phyloP scores from a whole-genome alignment of 2,888 invertebrate genomes.

The Tetranychus piercei region DNA sequence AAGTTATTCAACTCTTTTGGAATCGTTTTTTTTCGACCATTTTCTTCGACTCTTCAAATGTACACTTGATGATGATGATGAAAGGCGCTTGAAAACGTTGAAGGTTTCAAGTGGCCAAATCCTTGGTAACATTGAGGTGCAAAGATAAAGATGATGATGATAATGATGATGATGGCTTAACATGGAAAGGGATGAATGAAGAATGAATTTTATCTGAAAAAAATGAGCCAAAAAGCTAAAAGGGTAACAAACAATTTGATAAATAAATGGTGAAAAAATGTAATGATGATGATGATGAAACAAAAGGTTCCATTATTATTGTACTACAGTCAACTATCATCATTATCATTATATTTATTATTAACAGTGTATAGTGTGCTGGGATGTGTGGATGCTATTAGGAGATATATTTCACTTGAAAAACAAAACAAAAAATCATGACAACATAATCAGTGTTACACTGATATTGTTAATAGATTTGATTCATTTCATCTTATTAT shows the following conservation, averaged over 20 bases:
- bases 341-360: background rate
- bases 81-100: background rate
- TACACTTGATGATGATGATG: background rate
- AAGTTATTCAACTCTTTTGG: too few species aligned
- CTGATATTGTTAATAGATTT: too few species aligned
- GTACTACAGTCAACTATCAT: background rate
- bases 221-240: background rate
- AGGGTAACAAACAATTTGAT: background rate
- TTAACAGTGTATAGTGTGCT: constrained; percentile 6
- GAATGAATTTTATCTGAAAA: background rate
- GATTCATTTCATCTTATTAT: too few species aligned
- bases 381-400: background rate
- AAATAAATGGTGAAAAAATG: background rate
- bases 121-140: too few species aligned
- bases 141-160: background rate
- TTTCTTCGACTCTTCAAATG: background rate
- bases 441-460: too few species aligned
- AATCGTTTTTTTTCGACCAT: too few species aligned
- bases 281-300: background rate
- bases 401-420: background rate
- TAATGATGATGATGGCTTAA: background rate
- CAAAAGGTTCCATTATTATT: background rate
- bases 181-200: background rate
- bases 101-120: background rate
- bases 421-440: background rate